These are phyloP conservation scores for Pelosia muscerda DNA, from an alignment of 2,888 invertebrate species.

Conservation along the genomic window DNA sequence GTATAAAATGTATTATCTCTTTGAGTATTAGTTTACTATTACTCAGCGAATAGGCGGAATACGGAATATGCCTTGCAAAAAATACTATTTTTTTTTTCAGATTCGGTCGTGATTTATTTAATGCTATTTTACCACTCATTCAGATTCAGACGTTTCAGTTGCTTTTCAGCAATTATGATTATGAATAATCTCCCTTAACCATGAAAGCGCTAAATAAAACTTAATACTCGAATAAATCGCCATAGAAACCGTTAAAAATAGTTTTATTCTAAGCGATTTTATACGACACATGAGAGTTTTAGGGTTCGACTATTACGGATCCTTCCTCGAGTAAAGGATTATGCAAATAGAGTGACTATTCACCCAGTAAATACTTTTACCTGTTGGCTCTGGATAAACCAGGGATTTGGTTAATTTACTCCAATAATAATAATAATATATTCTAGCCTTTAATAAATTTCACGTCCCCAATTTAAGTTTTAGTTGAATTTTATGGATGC, in stretches of 20 bases:
- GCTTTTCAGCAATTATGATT: no score
- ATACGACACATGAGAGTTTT: neutral
- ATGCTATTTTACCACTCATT: no score
- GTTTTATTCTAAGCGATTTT: neutral
- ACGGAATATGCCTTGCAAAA: no score
- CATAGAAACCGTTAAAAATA: no score
- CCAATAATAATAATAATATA: neutral
- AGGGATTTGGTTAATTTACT: slow-evolving; percentile 24
- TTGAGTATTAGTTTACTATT: neutral
- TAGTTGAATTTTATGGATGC: neutral
- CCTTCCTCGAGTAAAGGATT: slow-evolving; percentile 31
- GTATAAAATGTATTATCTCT: no score
- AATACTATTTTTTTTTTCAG: no score
- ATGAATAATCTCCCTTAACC: no score
- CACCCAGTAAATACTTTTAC: slow-evolving; percentile 40
- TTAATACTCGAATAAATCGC: no score
- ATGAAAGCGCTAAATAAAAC: no score
- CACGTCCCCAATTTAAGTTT: slow-evolving; percentile 5
- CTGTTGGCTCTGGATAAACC: slow-evolving; percentile 30
- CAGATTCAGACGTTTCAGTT: no score
- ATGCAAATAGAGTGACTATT: slow-evolving; percentile 49
- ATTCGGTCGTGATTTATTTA: no score
- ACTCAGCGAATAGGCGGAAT: neutral
- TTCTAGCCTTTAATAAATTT: neutral
- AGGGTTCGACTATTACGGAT: slow-evolving; percentile 23